phyloP scores from a whole-genome alignment of 1,140 invertebrate genomes.

The Brachionus sp. region DNA sequence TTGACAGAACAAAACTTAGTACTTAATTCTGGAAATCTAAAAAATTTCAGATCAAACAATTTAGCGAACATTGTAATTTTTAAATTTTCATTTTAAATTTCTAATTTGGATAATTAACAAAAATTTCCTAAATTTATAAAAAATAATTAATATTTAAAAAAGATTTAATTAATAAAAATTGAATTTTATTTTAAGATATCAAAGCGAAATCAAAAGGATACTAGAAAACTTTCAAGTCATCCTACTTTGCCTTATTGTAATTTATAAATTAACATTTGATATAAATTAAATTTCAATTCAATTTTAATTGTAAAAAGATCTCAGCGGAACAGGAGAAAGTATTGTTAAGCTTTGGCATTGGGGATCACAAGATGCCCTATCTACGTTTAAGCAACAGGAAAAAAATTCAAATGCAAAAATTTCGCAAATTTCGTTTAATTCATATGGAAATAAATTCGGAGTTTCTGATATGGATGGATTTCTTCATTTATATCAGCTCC shows the following conservation, averaged over 20 bases:
- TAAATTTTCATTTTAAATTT: neutral
- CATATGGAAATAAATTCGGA: constrained; percentile 97
- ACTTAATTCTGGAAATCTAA: neutral
- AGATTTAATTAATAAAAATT: neutral
- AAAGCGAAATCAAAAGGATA: constrained; percentile 74
- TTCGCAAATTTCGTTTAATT: constrained; percentile 85
- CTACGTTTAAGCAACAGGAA: constrained; percentile 74
- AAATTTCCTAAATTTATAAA: too few relatives aligned
- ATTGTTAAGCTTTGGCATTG: constrained; percentile 97
- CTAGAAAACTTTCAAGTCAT: constrained; percentile 89
- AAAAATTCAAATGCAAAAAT: constrained; percentile 83
- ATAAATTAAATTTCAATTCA: neutral
- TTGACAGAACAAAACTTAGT: constrained; percentile 15
- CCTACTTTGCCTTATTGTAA: constrained; percentile 79
- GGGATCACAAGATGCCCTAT: constrained; percentile 83
- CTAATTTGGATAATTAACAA: too few relatives aligned
- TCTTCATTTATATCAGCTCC: constrained; percentile 28
- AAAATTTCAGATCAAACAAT: neutral
- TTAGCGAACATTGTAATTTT: neutral
- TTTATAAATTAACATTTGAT: constrained; percentile 66
- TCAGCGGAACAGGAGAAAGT: constrained; percentile 93
- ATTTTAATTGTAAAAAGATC: constrained; percentile 64
- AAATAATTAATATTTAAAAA: too few relatives aligned
- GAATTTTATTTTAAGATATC: constrained; percentile 59
- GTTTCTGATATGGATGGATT: constrained; percentile 75